These are phyloP conservation scores for Drosophila nigromelanica DNA, from an alignment of 1,140 invertebrate genomes.

Conservation along the genomic window DNA sequence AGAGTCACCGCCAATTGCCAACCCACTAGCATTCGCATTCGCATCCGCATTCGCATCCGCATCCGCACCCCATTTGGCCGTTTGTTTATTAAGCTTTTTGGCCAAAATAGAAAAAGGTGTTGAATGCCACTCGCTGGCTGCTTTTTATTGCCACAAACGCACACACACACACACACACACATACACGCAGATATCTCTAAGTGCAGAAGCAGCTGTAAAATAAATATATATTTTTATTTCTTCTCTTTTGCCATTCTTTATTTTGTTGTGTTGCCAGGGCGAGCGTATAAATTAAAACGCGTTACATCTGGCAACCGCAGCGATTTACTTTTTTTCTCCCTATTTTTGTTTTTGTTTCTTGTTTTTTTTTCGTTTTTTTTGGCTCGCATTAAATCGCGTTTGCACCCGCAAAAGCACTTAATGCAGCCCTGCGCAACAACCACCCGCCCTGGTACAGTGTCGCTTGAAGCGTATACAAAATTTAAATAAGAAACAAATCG, in stretches of 20 bases:
- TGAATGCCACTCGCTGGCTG: constrained; percentile 79
- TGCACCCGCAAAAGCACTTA: constrained; percentile 77
- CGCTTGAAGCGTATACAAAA: constrained; percentile 66
- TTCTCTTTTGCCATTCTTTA: constrained; percentile 45
- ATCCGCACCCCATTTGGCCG: constrained; percentile 60
- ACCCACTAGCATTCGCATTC: constrained; percentile 4
- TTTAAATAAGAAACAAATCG: constrained; percentile 82
- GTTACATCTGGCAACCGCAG: constrained; percentile 79
- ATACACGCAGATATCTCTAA: constrained; percentile 44
- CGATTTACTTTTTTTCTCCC: constrained; percentile 46
- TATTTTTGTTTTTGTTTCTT: neutral
- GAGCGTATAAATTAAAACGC: constrained; percentile 80
- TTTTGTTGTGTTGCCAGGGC: constrained; percentile 53
- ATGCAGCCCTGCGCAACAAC: constrained; percentile 42
- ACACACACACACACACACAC: constrained; percentile 1
- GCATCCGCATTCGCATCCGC: constrained; percentile 22
- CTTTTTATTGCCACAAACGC: constrained; percentile 72
- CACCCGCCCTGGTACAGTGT: constrained; percentile 20
- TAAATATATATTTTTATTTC: constrained; percentile 81
- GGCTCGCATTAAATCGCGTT: constrained; percentile 73
- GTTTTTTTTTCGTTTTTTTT: constrained; percentile 26
- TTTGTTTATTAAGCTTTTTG: constrained; percentile 82
- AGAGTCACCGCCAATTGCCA: constrained; percentile 47
- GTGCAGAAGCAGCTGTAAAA: constrained; percentile 78
- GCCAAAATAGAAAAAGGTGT: constrained; percentile 68